Base-by-base conservation (phyloP, 2,888 invertebrate genomes). In the Caenorhabditis afra region DNA sequence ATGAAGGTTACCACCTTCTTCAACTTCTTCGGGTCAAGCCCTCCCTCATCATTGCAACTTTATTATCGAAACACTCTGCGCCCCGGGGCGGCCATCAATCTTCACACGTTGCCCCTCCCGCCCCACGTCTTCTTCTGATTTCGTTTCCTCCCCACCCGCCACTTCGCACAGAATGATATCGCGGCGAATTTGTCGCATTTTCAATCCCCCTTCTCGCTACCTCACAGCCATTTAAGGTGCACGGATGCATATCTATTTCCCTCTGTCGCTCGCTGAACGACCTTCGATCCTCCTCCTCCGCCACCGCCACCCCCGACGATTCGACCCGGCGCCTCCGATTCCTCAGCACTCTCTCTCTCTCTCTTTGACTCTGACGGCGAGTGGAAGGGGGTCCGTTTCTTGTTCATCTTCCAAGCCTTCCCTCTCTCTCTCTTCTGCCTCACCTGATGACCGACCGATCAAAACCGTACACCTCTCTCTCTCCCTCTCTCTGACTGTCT, bases 211-310 rank as follows among this genome's bases (percentile, higher is more conserved):
- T 29, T 65, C 53, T 65, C 35, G 53, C 53, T 39, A 53, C 53
- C 52, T 11, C 18, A 8, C 59, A 52, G 41, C 35, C 45, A 29
- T 49, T 39, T 35, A 22, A 22, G 45, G 59, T 62, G 62, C 55
- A 49, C 39, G 71, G 64, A 64, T 64, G 71, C 62, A 71, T 71
- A 64, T 62, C 71, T 57, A 62, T 62, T 45, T 57, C 64, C 62
- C 58, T 10, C n/a, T 39, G 44, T n/a, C n/a, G n/a, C n/a, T n/a
- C n/a, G n/a, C n/a, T 7, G 29, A 5, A 45, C 45, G 73, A 58
- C 64, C 65, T 73, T 73, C 62, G 57, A 49, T 37, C 49, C 58
- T 3, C 68, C 52, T 7, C 7, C 29, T n/a, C n/a, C n/a, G n/a
- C n/a, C n/a, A n/a, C 29, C 29, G 29, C 7, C 29, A 29, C 3